Evolutionary conservation across 2,888 invertebrate genomes (phyloP).

Genomic region (Agrotis segetum): DNA sequence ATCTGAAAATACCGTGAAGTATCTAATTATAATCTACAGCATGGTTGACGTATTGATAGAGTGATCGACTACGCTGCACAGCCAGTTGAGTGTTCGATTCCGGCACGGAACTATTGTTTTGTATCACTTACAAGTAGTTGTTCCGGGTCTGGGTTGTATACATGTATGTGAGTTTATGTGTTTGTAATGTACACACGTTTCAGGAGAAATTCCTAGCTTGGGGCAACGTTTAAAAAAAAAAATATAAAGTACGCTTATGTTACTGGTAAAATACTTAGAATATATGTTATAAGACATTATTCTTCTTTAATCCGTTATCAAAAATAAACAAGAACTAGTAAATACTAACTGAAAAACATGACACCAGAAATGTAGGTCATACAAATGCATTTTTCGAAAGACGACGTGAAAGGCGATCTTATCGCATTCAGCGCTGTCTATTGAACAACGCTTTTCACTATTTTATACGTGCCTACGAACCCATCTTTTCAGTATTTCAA

Average conservation of each 20-base stretch:
- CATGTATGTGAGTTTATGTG: too few species aligned
- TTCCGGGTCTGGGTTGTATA: too few species aligned
- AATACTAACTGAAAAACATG: background rate
- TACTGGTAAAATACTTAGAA: background rate
- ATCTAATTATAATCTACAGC: too few species aligned
- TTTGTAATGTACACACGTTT: too few species aligned
- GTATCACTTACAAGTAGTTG: too few species aligned
- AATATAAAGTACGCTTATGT: too few species aligned
- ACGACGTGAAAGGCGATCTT: slow-evolving; percentile 14
- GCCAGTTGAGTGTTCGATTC: too few species aligned
- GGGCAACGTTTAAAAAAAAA: too few species aligned
- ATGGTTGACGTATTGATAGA: too few species aligned
- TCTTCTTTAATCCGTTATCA: background rate
- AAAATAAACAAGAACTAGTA: background rate
- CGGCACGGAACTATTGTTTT: too few species aligned
- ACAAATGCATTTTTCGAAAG: slow-evolving; percentile 2
- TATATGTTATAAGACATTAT: background rate
- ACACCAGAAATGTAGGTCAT: background rate
- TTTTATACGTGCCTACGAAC: background rate
- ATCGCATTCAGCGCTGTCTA: slow-evolving; percentile 13
- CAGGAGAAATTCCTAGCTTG: too few species aligned
- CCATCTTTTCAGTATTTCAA: background rate
- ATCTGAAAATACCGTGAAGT: background rate
- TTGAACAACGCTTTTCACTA: background rate
- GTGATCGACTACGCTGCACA: too few species aligned